These are phyloP conservation scores for Medauroidea extradentata DNA, from an alignment of 1,140 invertebrate species.

Conservation along the genomic window DNA sequence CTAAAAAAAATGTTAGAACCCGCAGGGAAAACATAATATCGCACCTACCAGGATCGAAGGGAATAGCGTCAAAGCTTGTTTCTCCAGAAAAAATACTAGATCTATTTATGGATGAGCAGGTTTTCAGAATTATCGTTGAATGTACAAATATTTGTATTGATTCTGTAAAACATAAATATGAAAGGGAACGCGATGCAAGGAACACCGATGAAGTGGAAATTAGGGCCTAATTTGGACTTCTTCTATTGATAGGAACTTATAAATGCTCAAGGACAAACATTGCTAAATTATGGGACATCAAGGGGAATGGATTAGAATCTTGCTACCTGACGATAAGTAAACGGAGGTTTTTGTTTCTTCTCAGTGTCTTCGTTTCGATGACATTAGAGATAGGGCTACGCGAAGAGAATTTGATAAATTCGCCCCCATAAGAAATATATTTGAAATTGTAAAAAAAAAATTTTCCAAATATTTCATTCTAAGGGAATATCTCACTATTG, in stretches of 20 bases:
- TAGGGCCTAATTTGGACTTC: slow-evolving; percentile 21
- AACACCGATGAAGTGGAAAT: slow-evolving; percentile 16
- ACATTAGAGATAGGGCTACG: slow-evolving; percentile 25
- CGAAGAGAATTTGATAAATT: slow-evolving; percentile 35
- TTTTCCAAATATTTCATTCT: slow-evolving; percentile 28
- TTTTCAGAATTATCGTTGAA: slow-evolving; percentile 24
- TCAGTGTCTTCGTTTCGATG: slow-evolving; percentile 34
- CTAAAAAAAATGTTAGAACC: not conserved
- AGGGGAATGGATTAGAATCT: slow-evolving; percentile 31
- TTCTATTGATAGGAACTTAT: slow-evolving; percentile 34
- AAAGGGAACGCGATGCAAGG: slow-evolving; percentile 18
- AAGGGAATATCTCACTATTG: slow-evolving; percentile 40
- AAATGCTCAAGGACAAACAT: slow-evolving; percentile 23
- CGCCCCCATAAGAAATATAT: slow-evolving; percentile 32
- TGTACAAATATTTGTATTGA: slow-evolving; percentile 27
- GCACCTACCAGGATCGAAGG: slow-evolving; percentile 16
- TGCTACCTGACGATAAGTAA: slow-evolving; percentile 34
- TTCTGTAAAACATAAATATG: slow-evolving; percentile 22
- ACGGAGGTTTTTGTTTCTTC: slow-evolving; percentile 34
- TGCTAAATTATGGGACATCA: slow-evolving; percentile 31
- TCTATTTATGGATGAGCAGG: slow-evolving; percentile 21
- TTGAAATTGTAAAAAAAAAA: slow-evolving; percentile 29
- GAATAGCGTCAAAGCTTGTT: slow-evolving; percentile 17
- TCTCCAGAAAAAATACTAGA: slow-evolving; percentile 23
- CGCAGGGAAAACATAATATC: slow-evolving; percentile 11